Evolutionary conservation across 2,797 vertebrate species (phyloP), one percentile per base, ranked within the genome.

Genomic region (Rousettus madagascariensis): DNA sequence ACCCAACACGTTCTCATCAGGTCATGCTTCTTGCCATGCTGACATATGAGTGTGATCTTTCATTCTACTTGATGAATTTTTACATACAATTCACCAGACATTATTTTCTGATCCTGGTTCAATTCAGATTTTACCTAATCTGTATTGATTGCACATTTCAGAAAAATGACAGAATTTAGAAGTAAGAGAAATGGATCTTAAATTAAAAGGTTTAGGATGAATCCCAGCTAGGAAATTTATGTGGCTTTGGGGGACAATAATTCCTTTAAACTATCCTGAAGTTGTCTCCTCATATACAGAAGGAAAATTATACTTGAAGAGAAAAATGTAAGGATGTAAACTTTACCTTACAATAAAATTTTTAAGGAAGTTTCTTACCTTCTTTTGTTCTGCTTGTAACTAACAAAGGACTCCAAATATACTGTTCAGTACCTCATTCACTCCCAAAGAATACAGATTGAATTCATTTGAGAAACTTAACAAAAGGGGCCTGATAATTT

Each of bases 31-130:
- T 82, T 85, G 61, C 49, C 61, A 61, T 46, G 4, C n/a, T 68
- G 53, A 53, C 33, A 33, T 28, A 78, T 2, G 8, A 55, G 33
- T 71, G 57, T 88, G 75, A 72, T 86, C 75, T 88, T 33, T n/a
- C 26, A 36, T 88, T 97, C 69, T 71, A n/a, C 78, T 72, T 97
- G 57, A 90, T 66, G 57, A 94, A 92, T 93, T 93, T 92, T 93
- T 93, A 80, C 46, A 33, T 68, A 82, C 65, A 74, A 1, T 84
- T 95, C 51, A 82, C 43, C 15, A 72, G 53, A 36, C 5, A 26
- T 82, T 74, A 63, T 30, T 93, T 89, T 84, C 72, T 65, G 38
- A 87, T 93, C 91, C 86, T 91, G 61, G 79, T 94, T 95, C 72
- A 90, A 1, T 92, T 88, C 80, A 85, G 41, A 92, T 95, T 84